Conservation (phyloP, 2,797 vertebrate species). For the Strix occidentalis region DNA sequence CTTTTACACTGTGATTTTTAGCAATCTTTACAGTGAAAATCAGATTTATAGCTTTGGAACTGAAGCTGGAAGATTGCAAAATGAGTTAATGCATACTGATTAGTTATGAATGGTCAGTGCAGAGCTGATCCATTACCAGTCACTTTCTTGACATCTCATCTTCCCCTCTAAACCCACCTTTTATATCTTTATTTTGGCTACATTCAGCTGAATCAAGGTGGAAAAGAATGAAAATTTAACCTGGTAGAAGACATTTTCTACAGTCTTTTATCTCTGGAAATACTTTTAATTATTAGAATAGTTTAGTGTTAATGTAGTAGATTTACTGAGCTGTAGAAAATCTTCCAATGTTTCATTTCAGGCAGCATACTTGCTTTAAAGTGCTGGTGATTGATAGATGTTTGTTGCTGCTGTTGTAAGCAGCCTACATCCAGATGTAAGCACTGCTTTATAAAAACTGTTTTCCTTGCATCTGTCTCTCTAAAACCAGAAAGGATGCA, state of each 20-base stretch:
- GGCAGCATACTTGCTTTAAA: not conserved
- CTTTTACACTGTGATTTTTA: not conserved
- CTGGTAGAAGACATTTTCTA: not conserved
- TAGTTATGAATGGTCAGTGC: not conserved
- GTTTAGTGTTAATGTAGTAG: not conserved
- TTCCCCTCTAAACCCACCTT: not conserved
- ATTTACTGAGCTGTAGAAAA: not conserved
- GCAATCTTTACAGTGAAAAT: not conserved
- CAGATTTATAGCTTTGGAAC: not conserved
- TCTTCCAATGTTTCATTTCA: not conserved
- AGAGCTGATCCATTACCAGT: not conserved
- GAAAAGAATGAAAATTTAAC: not conserved
- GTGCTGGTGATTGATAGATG: not conserved
- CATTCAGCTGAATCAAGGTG: not conserved
- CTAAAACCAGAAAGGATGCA: not conserved
- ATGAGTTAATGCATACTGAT: not conserved
- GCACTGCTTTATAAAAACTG: not conserved
- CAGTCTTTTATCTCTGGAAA: not conserved
- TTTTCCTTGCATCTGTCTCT: not conserved
- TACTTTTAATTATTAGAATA: conserved; percentile 14
- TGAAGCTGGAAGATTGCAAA: not conserved
- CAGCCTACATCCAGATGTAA: not conserved
- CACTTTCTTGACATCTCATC: not conserved
- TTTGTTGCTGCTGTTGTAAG: not conserved
- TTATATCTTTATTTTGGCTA: not conserved